Conservation (phyloP, 2,888 invertebrate species). For the Callyntrura sp. region DNA sequence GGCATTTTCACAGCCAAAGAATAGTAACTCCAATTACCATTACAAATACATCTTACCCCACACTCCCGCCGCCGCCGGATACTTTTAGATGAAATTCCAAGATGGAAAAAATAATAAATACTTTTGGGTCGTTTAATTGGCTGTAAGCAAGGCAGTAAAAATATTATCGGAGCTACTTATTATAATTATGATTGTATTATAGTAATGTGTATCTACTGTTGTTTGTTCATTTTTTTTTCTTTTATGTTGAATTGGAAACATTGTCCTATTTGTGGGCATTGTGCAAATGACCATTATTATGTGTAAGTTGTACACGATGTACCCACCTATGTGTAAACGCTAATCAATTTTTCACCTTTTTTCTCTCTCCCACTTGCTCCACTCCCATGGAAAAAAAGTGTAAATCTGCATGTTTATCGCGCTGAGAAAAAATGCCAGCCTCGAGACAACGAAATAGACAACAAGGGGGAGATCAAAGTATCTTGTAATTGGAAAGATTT, state of each 20-base stretch:
- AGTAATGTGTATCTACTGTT: background rate
- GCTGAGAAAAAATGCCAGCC: background rate
- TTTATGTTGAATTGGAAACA: too few species aligned
- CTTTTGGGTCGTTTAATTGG: slow-evolving; percentile 13
- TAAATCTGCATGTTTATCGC: slow-evolving; percentile 12
- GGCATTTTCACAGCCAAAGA: too few species aligned
- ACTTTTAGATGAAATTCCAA: background rate
- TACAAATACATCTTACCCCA: too few species aligned
- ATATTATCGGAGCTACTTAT: background rate
- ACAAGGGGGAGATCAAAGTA: background rate
- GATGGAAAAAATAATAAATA: background rate
- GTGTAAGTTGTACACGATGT: background rate
- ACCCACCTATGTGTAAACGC: background rate
- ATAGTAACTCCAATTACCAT: too few species aligned
- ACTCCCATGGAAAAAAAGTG: background rate
- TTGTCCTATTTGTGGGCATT: background rate
- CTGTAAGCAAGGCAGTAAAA: slow-evolving; percentile 35
- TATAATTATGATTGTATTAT: too few species aligned
- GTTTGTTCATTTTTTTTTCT: too few species aligned
- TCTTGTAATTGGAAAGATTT: slow-evolving; percentile 7
- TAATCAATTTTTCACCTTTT: slow-evolving; percentile 37
- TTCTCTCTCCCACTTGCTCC: background rate
- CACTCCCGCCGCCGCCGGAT: background rate
- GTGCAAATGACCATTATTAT: background rate
- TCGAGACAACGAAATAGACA: background rate